A percentile compares a stretch with the other conserved stretches of the same genome.
Conservation (phyloP, 2,888 invertebrate species). For the Caenorhabditis japonica region DNA sequence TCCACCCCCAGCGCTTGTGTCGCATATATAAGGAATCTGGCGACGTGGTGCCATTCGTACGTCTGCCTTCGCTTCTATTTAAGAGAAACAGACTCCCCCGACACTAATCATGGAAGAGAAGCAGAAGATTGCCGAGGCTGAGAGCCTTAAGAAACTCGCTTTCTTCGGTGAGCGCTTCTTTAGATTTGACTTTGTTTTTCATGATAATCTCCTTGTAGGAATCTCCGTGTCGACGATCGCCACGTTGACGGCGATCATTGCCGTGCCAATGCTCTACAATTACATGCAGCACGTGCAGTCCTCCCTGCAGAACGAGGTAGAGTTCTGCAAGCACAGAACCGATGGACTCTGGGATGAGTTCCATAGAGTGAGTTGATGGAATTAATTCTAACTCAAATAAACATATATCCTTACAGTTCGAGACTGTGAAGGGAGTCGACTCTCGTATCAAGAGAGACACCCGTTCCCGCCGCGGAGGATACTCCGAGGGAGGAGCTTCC, state of each 20-base stretch:
- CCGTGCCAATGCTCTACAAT: too few species aligned
- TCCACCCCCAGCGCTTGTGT: background rate
- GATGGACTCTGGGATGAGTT: slow-evolving; percentile 71
- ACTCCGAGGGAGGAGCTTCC: slow-evolving; percentile 32
- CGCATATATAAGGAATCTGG: slow-evolving; percentile 16
- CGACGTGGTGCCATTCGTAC: slow-evolving; percentile 36
- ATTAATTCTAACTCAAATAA: background rate
- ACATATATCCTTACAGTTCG: slow-evolving; percentile 60
- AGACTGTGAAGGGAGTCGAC: slow-evolving; percentile 60
- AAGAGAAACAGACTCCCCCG: background rate
- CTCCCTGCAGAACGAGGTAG: slow-evolving; percentile 47
- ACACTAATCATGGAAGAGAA: slow-evolving; percentile 60
- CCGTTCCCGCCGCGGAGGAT: slow-evolving; percentile 51
- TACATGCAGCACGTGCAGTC: background rate
- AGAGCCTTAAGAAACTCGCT: slow-evolving; percentile 68
- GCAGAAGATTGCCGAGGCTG: slow-evolving; percentile 67
- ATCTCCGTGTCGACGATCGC: background rate
- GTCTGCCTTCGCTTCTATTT: slow-evolving; percentile 20
- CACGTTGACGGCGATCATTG: background rate
- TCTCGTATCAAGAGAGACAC: slow-evolving; percentile 58
- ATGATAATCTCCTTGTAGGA: background rate
- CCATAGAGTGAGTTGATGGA: slow-evolving; percentile 47
- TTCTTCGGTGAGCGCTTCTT: slow-evolving; percentile 63
- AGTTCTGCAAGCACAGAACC: slow-evolving; percentile 70
- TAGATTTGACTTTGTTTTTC: background rate